phyloP scores from a whole-genome alignment of 1,140 invertebrate genomes.

The Drosophila azteca region DNA sequence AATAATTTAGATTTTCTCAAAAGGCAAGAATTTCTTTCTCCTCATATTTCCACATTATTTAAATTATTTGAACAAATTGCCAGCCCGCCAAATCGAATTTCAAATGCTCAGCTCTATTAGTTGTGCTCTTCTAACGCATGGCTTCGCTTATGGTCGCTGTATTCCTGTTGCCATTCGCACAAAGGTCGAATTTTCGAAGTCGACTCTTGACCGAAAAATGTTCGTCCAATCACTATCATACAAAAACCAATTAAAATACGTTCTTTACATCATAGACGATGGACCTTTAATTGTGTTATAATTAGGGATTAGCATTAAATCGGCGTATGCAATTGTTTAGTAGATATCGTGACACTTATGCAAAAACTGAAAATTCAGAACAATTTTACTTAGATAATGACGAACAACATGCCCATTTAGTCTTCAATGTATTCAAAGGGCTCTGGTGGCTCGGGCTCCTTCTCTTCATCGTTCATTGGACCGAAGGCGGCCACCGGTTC shows the following conservation, averaged over 20 bases:
- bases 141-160: no score
- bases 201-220: no score
- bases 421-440: constrained; percentile 98
- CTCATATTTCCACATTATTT: no score
- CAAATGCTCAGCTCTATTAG: no score
- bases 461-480: constrained; percentile 94
- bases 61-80: no score
- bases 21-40: no score
- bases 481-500: constrained; percentile 97
- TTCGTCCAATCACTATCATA: neutral
- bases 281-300: constrained; percentile 66
- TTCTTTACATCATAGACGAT: constrained; percentile 65
- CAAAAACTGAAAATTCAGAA: constrained; percentile 55
- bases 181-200: no score
- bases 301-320: constrained; percentile 64
- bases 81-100: no score
- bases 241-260: constrained; percentile 8
- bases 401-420: constrained; percentile 85
- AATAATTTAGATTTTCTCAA: no score
- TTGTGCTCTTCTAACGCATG: no score
- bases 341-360: constrained; percentile 62
- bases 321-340: constrained; percentile 37
- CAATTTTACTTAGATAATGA: constrained; percentile 69
- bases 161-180: neutral
- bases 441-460: constrained; percentile 98